These are phyloP conservation scores for Yponomeuta sedellus DNA, from an alignment of 2,888 invertebrate genomes.

Conservation along the genomic window DNA sequence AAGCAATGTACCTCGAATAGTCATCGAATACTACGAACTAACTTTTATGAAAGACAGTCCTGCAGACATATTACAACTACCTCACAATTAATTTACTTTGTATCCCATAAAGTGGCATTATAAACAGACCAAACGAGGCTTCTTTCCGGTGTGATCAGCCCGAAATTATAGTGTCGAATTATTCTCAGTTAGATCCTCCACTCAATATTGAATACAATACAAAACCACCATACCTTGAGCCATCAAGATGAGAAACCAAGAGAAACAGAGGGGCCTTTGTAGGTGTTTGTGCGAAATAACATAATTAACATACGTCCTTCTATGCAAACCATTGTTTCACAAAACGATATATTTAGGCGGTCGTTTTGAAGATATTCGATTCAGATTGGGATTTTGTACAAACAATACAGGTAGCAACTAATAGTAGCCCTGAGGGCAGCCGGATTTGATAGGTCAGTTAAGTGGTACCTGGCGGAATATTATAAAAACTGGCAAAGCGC, in stretches of 20 bases:
- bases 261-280: not conserved
- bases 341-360: constrained; percentile 46
- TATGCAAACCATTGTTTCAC: constrained; percentile 48
- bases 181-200: constrained; percentile 44
- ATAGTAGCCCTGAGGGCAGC: not conserved
- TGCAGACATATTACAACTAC: no score
- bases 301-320: constrained; percentile 48
- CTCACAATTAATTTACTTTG: no score
- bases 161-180: constrained; percentile 54
- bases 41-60: no score
- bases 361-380: constrained; percentile 35
- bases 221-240: constrained; percentile 8
- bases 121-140: constrained; percentile 23
- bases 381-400: constrained; percentile 33
- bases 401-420: constrained; percentile 23
- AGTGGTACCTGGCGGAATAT: not conserved
- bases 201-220: constrained; percentile 24
- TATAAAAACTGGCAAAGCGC: not conserved
- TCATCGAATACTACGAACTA: no score
- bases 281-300: not conserved
- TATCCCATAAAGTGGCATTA: not conserved
- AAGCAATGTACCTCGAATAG: no score
- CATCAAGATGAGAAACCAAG: not conserved
- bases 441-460: not conserved
- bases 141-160: constrained; percentile 66